These are phyloP conservation scores for Eclectus roratus DNA, from an alignment of 2,113 vertebrate species.

Conservation along the genomic window DNA sequence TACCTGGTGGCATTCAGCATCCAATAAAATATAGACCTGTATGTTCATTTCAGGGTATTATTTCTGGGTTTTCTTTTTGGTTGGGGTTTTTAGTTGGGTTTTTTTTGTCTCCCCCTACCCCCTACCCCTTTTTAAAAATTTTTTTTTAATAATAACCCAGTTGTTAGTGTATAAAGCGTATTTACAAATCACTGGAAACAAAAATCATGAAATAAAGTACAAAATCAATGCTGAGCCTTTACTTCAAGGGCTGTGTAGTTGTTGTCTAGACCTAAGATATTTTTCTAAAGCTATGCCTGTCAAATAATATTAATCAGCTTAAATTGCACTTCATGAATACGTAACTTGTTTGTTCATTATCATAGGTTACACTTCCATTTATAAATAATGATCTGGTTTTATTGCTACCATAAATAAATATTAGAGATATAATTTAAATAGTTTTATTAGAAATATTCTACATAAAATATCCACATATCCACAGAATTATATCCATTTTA, in stretches of 20 bases:
- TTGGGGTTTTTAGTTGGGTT: no score
- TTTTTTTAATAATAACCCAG: background rate
- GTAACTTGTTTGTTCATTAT: slow-evolving; percentile 31
- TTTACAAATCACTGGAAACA: background rate
- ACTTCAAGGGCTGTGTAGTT: background rate
- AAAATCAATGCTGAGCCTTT: background rate
- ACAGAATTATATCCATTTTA: background rate
- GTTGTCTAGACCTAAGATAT: background rate
- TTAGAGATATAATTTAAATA: slow-evolving; percentile 1
- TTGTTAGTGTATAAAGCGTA: background rate
- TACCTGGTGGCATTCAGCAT: background rate
- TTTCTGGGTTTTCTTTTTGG: background rate
- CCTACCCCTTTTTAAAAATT: no score
- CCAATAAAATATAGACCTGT: background rate
- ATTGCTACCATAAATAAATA: slow-evolving; percentile 8
- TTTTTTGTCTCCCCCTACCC: background rate
- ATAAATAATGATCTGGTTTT: background rate
- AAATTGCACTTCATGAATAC: slow-evolving; percentile 51
- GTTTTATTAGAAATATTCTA: background rate
- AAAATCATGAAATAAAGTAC: background rate
- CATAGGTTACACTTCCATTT: background rate
- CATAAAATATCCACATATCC: background rate
- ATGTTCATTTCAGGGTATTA: background rate
- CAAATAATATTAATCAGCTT: slow-evolving; percentile 39
- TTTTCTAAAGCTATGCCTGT: background rate